Conservation (phyloP, 2,888 invertebrate species). For the Orchesella flavescens region DNA sequence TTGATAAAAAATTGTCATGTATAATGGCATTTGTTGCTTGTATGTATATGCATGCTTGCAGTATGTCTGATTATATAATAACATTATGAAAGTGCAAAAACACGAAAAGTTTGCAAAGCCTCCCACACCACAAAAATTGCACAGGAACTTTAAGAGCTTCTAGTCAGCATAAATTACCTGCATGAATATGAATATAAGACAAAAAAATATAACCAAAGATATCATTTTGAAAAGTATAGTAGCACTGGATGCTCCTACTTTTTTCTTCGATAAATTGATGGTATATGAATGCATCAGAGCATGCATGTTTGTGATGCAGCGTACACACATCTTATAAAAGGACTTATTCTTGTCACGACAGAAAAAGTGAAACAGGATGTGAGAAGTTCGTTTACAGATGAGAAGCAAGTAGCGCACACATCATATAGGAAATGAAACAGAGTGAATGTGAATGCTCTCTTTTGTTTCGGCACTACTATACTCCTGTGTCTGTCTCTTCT, state of each 20-base stretch:
- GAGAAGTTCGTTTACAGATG: conserved; percentile 27
- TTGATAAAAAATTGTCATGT: too few species aligned
- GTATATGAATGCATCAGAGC: conserved; percentile 1
- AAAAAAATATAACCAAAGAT: too few species aligned
- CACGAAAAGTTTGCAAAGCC: background rate
- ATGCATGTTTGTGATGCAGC: background rate
- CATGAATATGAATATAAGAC: background rate
- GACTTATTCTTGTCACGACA: conserved; percentile 44
- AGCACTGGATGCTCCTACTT: background rate
- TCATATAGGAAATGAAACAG: conserved; percentile 40
- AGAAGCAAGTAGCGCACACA: conserved; percentile 13
- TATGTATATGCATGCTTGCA: too few species aligned
- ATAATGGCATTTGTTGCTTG: too few species aligned
- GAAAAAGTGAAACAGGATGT: conserved; percentile 47
- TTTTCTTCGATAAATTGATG: background rate
- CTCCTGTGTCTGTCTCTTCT: background rate
- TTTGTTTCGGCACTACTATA: conserved; percentile 32
- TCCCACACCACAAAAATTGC: background rate
- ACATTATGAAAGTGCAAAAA: too few species aligned
- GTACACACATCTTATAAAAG: background rate
- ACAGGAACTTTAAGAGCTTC: background rate
- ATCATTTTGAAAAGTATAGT: background rate
- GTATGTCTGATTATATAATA: too few species aligned
- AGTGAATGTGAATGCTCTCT: conserved; percentile 12
- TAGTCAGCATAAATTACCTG: background rate